phyloP scores from a whole-genome alignment of 2,113 vertebrate genomes.

The Turnix velox region DNA sequence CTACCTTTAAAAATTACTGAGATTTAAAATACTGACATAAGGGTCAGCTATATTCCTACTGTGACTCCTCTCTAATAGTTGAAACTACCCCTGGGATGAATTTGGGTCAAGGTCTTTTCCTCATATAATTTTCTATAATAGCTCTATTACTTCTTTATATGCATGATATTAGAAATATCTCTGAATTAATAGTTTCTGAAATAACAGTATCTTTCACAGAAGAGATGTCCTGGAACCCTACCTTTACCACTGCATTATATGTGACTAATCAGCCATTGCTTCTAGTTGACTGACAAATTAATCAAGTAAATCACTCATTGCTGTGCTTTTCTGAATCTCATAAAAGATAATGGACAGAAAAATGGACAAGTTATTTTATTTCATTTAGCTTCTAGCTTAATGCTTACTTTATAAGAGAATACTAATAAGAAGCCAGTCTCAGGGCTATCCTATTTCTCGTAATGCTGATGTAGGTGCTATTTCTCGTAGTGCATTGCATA shows the following conservation, averaged over 20 bases:
- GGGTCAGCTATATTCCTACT: neutral
- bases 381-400: conserved; percentile 30
- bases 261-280: conserved; percentile 7
- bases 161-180: neutral
- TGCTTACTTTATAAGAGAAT: neutral
- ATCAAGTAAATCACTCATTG: conserved; percentile 17
- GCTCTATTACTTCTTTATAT: neutral
- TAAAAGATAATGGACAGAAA: conserved; percentile 23
- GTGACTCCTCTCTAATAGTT: neutral
- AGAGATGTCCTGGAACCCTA: neutral
- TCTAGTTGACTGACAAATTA: conserved; percentile 26
- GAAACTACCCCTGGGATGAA: neutral
- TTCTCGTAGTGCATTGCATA: neutral
- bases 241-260: neutral
- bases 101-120: conserved; percentile 13
- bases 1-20: neutral
- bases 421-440: neutral
- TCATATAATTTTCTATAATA: conserved; percentile 7
- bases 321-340: neutral
- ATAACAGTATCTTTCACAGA: neutral
- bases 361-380: conserved; percentile 24
- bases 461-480: neutral
- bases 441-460: neutral
- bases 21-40: neutral
- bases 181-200: neutral